Conservation (phyloP, 2,113 vertebrate genomes). For the Fulica atra region DNA sequence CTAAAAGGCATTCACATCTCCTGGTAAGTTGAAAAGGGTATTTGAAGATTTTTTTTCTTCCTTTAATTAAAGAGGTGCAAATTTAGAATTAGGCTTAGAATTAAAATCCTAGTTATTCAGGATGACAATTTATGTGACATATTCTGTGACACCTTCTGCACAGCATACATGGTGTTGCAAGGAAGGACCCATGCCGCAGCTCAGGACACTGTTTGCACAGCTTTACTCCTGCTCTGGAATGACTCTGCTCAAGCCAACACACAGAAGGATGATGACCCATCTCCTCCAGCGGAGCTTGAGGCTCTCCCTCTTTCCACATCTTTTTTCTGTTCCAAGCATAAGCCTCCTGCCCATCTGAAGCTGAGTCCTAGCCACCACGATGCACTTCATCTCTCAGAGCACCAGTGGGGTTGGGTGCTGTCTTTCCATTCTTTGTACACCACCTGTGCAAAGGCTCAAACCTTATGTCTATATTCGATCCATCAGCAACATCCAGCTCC, state of each 20-base stretch:
- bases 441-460: background rate
- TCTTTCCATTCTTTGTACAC: background rate
- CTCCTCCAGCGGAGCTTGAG: background rate
- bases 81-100: background rate
- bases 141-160: background rate
- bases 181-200: fast-evolving
- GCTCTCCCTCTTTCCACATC: background rate
- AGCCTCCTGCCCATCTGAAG: background rate
- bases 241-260: background rate
- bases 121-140: background rate
- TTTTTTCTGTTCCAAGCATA: background rate
- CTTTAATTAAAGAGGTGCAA: background rate
- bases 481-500: background rate
- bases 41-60: background rate
- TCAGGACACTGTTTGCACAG: background rate
- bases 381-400: fast-evolving
- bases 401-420: background rate
- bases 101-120: background rate
- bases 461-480: fast-evolving
- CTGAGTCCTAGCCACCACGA: background rate
- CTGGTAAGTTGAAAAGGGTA: background rate
- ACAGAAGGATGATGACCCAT: background rate
- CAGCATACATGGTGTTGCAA: background rate
- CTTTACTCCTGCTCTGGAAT: background rate
- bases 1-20: background rate